A percentile compares a stretch with the other conserved stretches of the same genome.
These are phyloP conservation scores for Nothoprocta perdicaria DNA, from an alignment of 2,113 vertebrate species.

Conservation along the genomic window DNA sequence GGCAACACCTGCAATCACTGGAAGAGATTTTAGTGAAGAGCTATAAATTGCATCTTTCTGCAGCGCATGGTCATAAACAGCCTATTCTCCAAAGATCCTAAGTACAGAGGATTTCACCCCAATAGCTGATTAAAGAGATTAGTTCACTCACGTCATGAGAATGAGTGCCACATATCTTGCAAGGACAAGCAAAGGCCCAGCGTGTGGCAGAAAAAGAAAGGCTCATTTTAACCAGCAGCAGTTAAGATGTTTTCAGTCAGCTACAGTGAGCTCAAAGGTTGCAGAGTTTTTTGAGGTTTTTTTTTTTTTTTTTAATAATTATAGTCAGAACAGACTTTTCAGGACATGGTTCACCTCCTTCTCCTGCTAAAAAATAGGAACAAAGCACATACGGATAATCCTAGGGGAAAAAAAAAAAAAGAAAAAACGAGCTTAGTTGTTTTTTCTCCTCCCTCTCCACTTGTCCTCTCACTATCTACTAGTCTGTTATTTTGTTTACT, in stretches of 20 bases:
- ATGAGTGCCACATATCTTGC: conserved; percentile 31
- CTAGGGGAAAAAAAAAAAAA: not conserved
- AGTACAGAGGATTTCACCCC: conserved; percentile 27
- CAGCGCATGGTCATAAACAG: not conserved
- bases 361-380: not conserved
- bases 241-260: not conserved
- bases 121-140: conserved; percentile 42
- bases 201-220: conserved; percentile 5
- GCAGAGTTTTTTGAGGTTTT: not conserved
- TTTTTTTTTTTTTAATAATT: too few species aligned
- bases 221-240: not conserved
- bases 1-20: conserved; percentile 27
- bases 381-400: not conserved
- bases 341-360: not conserved
- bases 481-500: not conserved
- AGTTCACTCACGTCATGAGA: conserved; percentile 39
- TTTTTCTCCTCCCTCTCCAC: not conserved
- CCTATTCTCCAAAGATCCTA: not conserved
- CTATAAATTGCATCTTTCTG: not conserved
- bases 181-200: not conserved
- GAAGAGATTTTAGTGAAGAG: not conserved
- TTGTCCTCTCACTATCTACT: not conserved
- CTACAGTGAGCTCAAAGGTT: not conserved
- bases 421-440: not conserved
- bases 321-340: not conserved